Base-by-base conservation (phyloP, 92 coral and sea anemone genomes). In the Zoanthus gigantus region DNA sequence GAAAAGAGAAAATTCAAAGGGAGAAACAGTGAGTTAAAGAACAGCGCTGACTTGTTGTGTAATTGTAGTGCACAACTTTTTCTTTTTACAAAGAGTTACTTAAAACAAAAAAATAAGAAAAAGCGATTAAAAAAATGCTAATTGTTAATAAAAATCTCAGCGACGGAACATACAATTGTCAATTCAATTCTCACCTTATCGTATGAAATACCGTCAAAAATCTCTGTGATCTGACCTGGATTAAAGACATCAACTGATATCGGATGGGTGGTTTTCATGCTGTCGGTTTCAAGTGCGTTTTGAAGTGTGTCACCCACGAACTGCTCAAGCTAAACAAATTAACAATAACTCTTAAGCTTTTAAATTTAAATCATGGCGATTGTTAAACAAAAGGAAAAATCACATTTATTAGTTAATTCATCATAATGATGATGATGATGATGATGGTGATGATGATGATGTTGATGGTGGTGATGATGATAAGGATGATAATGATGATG, bases 161-260 rank as follows among this genome's bases (percentile, higher is more conserved):
- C 12, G 56, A 1, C 12, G 12, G 5, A 50, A 50, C 12, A 50
- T 7, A 3, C 9, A 50, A 50, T 50, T 3, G 56, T 50, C 56
- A 50, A 11, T 16, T 15, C n/a, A 30, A 14, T 12, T 48, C 86
- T 53, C 72, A 95, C 99, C 96, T 97, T 97, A 47, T 93, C 91
- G 69, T 97, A 95, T 17, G 96, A 90, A 85, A 94, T 95, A 47
- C 93, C 88, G 86, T 96, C 98, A 63, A 97, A 97, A 45, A 97
- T 95, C 85, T 97, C 99, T 12, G 96, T 97, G 79, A 97, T 95
- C 86, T 97, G 96, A 2, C 95, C 89, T 1, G 99, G 98, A 78
- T 97, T 94, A 12, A 74, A 56, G 67, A 97, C 99, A 17, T 98
- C 97, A 9, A 95, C 98, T 0, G 98, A 95, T 79, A 97, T 94